phyloP scores from a whole-genome alignment of 1,140 invertebrate species.

The Dufourea novaeangliae region DNA sequence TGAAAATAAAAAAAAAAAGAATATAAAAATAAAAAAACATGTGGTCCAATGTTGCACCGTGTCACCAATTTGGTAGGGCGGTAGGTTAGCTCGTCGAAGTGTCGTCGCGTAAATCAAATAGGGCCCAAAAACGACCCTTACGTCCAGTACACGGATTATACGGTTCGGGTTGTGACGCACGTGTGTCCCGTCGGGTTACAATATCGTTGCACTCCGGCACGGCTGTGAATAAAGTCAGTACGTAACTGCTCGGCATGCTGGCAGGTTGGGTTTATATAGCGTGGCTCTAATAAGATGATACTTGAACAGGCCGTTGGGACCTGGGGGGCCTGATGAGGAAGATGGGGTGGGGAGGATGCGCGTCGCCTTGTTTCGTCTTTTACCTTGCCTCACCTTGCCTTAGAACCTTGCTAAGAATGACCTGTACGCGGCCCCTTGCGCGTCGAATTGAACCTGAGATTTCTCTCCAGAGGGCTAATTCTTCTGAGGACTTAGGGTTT shows the following conservation, averaged over 20 bases:
- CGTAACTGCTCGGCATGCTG: conserved; percentile 78
- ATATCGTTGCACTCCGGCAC: conserved; percentile 65
- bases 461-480: too few relatives aligned
- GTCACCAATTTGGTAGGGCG: conserved; percentile 11
- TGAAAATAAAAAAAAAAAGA: background rate
- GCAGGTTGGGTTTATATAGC: conserved; percentile 81
- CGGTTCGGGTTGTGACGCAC: conserved; percentile 6
- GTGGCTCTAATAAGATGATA: conserved; percentile 80
- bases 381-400: conserved; percentile 69
- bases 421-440: conserved; percentile 21
- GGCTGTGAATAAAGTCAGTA: conserved; percentile 74
- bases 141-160: conserved; percentile 32
- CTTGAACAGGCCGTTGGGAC: conserved; percentile 66
- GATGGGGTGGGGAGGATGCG: conserved; percentile 40
- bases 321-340: conserved; percentile 50
- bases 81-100: conserved; percentile 3
- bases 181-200: conserved; percentile 37
- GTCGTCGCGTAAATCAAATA: conserved; percentile 17
- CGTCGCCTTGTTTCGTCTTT: conserved; percentile 55
- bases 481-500: too few relatives aligned
- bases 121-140: background rate
- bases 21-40: background rate
- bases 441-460: background rate
- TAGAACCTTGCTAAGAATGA: conserved; percentile 59
- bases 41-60: conserved; percentile 8